These are phyloP conservation scores for Daphoenositta chrysoptera DNA, from an alignment of 2,113 vertebrate genomes.

Conservation along the genomic window DNA sequence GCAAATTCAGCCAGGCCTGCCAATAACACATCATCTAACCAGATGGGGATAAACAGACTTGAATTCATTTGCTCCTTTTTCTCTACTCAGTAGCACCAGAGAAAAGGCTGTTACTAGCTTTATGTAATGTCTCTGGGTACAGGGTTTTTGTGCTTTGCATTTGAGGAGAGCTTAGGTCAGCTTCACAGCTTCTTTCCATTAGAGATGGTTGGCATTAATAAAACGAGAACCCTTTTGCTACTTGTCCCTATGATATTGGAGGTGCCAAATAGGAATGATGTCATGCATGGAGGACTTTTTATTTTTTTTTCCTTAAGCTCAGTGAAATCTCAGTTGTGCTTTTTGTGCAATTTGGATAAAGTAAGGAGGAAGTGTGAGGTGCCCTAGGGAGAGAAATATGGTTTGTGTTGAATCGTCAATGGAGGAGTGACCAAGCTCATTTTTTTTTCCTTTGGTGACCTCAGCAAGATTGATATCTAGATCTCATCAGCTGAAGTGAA, in stretches of 20 bases:
- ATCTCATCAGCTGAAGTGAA: slow-evolving; percentile 62
- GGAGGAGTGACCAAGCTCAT: slow-evolving; percentile 27
- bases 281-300: background rate
- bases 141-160: background rate
- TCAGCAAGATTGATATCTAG: slow-evolving; percentile 57
- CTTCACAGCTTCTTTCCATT: background rate
- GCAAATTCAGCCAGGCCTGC: slow-evolving; percentile 51
- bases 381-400: background rate
- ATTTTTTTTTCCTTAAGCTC: background rate
- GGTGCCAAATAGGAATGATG: background rate
- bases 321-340: background rate
- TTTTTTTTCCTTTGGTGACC: slow-evolving; percentile 49
- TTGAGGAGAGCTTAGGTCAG: background rate
- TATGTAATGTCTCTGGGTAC: background rate
- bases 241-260: background rate
- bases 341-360: background rate
- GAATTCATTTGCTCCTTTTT: slow-evolving; percentile 59
- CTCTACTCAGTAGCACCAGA: slow-evolving; percentile 16
- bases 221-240: background rate
- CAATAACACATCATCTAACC: slow-evolving; percentile 59
- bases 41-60: slow-evolving; percentile 62
- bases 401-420: slow-evolving; percentile 25
- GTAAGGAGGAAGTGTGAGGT: background rate
- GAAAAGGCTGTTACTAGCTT: slow-evolving; percentile 39
- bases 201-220: background rate